Base-by-base conservation (phyloP, 1,140 invertebrate species). In the Papilio polytes region DNA sequence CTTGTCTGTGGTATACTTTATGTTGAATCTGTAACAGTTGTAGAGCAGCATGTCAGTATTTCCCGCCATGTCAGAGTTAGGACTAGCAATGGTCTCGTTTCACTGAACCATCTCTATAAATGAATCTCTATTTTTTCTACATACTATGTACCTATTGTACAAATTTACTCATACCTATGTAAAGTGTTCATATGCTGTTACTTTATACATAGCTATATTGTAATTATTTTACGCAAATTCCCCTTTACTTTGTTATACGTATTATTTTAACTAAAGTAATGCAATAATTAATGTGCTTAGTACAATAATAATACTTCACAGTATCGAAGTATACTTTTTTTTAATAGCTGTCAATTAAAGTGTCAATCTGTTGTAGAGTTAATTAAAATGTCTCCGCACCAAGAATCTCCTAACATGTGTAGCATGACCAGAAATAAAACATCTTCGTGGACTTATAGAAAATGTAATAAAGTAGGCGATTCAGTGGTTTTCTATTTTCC, bases 121-220 rank as follows among this genome's bases (percentile, higher is more conserved):
- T 91, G 90, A 94, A 94, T 94, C 92, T 94, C 91, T 94, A 94
- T 94, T 94, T 94, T 94, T 94, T 94, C 93, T 94, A 94, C 91
- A 92, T 89, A 91, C 90, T 94, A 91, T 91, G 91, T 92, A 89
- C 88, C 88, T 89, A 94, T 94, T 94, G 91, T 94, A 94, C 91
- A 94, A 93, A 94, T 91, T 90, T 87, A 92, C 89, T 93, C 92
- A 92, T 88, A 92, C 87, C 86, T 90, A 88, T 94, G 87, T 92
- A 91, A 94, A 92, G 91, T 92, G 90, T 94, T 93, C 91, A 92
- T 89, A 87, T 91, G 90, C 85, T 80, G 88, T 91, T 91, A 90
- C 87, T 90, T 91, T 89, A 89, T 90, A 86, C 81, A 86, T 87
- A 88, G 84, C 82, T 82, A 84, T 85, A 84, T 78, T 81, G 1